phyloP scores from a whole-genome alignment of 53 echinoderm and acorn worm genomes.

The Temnopleurus reevesii region DNA sequence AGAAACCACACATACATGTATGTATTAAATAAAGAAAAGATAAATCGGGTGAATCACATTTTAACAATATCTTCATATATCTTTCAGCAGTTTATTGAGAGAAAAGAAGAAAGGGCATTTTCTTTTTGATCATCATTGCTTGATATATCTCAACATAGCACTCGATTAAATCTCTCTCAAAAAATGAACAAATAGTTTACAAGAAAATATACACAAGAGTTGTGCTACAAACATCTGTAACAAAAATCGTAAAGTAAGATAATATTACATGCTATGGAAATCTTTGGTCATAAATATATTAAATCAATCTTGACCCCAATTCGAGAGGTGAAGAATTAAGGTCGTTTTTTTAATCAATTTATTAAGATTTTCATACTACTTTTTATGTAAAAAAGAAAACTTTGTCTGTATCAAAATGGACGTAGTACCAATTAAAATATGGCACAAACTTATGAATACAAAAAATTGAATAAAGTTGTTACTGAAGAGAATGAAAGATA shows the following conservation, averaged over 20 bases:
- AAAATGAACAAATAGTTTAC: conserved; percentile 44
- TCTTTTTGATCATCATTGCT: conserved; percentile 29
- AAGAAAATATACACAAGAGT: conserved; percentile 52
- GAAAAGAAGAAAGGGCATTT: neutral
- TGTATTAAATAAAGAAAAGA: neutral
- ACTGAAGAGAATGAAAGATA: conserved; percentile 37
- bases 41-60: neutral
- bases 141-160: conserved; percentile 30
- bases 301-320: neutral
- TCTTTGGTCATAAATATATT: neutral
- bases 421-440: neutral
- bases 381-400: neutral
- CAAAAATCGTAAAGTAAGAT: neutral
- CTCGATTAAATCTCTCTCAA: conserved; percentile 30
- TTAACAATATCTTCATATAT: conserved; percentile 35
- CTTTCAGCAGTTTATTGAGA: conserved; percentile 56
- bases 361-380: neutral
- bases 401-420: conserved; percentile 47
- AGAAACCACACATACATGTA: neutral
- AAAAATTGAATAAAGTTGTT: neutral
- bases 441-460: conserved; percentile 37
- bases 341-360: neutral
- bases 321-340: neutral
- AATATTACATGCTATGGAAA: neutral
- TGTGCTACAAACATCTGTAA: conserved; percentile 35